A percentile compares a stretch with the other conserved stretches of the same genome.
phyloP scores from a whole-genome alignment of 2,888 invertebrate species.

The Cloeon dipterum region DNA sequence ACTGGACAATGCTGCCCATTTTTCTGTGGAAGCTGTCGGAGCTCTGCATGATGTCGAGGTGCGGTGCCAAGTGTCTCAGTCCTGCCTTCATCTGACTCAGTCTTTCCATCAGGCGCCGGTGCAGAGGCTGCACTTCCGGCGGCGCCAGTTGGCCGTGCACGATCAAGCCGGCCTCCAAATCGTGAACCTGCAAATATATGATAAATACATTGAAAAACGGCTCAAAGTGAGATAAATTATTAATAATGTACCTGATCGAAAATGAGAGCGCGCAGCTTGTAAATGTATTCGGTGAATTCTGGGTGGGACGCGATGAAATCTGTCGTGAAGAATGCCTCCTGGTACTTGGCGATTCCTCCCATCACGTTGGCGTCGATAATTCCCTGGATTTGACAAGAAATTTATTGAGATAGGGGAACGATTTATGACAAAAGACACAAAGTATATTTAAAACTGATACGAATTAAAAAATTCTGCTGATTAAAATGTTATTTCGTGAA shows the following conservation, averaged over 20 bases:
- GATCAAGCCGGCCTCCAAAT: slow-evolving; percentile 58
- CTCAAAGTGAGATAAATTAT: neutral
- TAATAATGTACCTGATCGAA: slow-evolving; percentile 43
- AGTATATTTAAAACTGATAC: too few species aligned
- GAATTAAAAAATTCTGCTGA: too few species aligned
- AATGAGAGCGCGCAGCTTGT: slow-evolving; percentile 40
- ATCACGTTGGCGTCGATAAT: slow-evolving; percentile 92
- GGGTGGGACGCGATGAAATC: slow-evolving; percentile 44
- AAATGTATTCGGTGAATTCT: slow-evolving; percentile 29
- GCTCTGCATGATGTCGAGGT: slow-evolving; percentile 1
- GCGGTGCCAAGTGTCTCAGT: slow-evolving; percentile 31
- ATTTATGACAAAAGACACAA: too few species aligned
- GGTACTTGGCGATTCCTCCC: slow-evolving; percentile 86
- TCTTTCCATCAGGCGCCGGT: slow-evolving; percentile 68
- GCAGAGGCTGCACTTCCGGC: slow-evolving; percentile 70
- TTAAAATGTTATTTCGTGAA: too few species aligned
- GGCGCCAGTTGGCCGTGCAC: slow-evolving; percentile 73
- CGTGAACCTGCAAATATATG: slow-evolving; percentile 14
- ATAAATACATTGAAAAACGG: neutral
- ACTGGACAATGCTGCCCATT: slow-evolving; percentile 64
- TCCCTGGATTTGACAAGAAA: too few species aligned
- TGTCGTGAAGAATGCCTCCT: slow-evolving; percentile 74
- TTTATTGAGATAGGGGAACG: slow-evolving; percentile 2
- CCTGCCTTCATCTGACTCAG: slow-evolving; percentile 66
- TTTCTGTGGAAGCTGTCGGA: slow-evolving; percentile 17